Evolutionary conservation across 2,797 vertebrate species (phyloP).

Genomic region (Notolepis coatsorum): DNA sequence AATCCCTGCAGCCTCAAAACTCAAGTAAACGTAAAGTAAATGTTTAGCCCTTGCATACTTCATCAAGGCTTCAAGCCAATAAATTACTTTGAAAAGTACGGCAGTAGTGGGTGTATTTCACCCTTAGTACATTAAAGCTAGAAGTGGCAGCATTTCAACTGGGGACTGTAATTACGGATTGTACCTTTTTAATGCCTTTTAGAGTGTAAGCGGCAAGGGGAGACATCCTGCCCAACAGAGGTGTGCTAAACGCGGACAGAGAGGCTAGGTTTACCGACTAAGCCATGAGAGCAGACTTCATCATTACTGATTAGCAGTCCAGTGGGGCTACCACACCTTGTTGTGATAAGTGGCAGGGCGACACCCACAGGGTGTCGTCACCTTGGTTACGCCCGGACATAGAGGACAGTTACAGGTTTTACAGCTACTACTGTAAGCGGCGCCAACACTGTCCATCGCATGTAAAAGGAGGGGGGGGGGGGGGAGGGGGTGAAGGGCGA

Average conservation of each 20-base stretch:
- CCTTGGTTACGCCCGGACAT: conserved; percentile 63
- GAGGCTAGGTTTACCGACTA: conserved; percentile 26
- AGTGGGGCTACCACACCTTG: conserved; percentile 51
- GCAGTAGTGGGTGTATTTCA: no score
- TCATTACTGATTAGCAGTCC: conserved; percentile 70
- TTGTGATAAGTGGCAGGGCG: conserved; percentile 66
- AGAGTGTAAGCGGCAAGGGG: conserved; percentile 1
- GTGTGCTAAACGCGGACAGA: conserved; percentile 4
- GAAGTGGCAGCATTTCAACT: no score
- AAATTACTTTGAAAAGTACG: no score
- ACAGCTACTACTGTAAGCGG: conserved; percentile 38
- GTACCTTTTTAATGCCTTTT: no score
- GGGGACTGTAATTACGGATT: no score
- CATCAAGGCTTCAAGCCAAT: no score
- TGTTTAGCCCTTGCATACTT: no score
- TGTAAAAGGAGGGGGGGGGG: conserved; percentile 4
- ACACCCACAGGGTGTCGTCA: conserved; percentile 70
- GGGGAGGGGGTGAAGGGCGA: background rate
- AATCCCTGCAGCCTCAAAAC: no score
- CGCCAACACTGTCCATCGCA: conserved; percentile 46
- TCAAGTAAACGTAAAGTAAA: no score
- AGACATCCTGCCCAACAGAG: conserved; percentile 18
- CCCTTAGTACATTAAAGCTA: no score
- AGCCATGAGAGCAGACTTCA: conserved; percentile 62
- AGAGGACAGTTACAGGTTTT: conserved; percentile 59